These are phyloP conservation scores for Pagetopsis macropterus DNA, from an alignment of 2,797 vertebrate species.

Conservation along the genomic window DNA sequence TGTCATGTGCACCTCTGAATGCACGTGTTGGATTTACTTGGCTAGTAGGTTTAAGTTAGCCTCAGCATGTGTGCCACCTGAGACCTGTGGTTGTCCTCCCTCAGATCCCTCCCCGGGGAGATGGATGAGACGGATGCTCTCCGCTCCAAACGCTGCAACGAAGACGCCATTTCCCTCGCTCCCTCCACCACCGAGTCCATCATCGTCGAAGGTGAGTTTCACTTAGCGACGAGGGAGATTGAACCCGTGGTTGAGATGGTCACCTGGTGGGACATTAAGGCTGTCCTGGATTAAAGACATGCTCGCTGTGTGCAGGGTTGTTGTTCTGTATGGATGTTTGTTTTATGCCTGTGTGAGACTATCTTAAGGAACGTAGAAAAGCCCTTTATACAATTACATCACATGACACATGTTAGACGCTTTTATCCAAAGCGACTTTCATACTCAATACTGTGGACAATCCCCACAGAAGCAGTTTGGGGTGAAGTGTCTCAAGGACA, in stretches of 20 bases:
- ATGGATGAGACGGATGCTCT: constrained; percentile 94
- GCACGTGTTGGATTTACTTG: not conserved
- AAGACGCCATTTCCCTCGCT: constrained; percentile 88
- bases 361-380: too few relatives aligned
- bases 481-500: too few relatives aligned
- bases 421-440: too few relatives aligned
- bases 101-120: constrained; percentile 89
- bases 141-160: constrained; percentile 86
- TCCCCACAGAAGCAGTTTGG: too few relatives aligned
- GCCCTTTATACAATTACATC: too few relatives aligned
- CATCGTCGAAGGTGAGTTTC: constrained; percentile 90
- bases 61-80: constrained; percentile 54
- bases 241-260: not conserved
- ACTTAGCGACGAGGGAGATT: not conserved
- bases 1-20: not conserved
- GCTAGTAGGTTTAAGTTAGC: not conserved
- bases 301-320: too few relatives aligned
- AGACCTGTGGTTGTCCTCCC: constrained; percentile 59
- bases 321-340: too few relatives aligned
- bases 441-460: too few relatives aligned
- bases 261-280: not conserved
- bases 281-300: too few relatives aligned
- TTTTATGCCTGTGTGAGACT: too few relatives aligned
- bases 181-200: constrained; percentile 87
- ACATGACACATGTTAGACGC: too few relatives aligned